phyloP scores from a whole-genome alignment of 2,113 vertebrate genomes.

The Channa maculata region DNA sequence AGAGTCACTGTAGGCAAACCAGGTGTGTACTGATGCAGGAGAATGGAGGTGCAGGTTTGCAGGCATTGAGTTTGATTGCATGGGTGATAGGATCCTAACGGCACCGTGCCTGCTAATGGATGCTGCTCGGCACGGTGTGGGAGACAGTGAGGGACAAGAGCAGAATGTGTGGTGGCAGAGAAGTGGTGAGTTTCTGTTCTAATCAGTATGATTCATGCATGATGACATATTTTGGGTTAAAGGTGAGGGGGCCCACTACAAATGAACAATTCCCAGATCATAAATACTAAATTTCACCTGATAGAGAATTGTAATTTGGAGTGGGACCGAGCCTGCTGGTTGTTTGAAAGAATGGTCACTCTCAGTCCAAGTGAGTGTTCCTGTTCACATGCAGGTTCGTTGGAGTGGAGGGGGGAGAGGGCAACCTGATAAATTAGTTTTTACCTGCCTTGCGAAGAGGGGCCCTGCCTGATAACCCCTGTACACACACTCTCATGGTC shows the following conservation, averaged over 20 bases:
- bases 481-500: conserved; percentile 77
- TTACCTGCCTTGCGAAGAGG: conserved; percentile 82
- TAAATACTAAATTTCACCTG: background rate
- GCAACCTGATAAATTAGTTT: conserved; percentile 69
- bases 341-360: conserved; percentile 33
- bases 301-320: conserved; percentile 35
- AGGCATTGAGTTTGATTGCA: conserved; percentile 38
- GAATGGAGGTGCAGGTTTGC: conserved; percentile 53
- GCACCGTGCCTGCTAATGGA: conserved; percentile 39
- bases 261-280: conserved; percentile 41
- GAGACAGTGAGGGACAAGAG: conserved; percentile 36
- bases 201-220: conserved; percentile 71
- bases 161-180: conserved; percentile 34
- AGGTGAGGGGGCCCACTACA: conserved; percentile 57
- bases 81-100: conserved; percentile 35
- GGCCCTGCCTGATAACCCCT: conserved; percentile 75
- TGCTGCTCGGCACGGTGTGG: conserved; percentile 40
- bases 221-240: conserved; percentile 51
- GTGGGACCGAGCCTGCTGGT: conserved; percentile 40
- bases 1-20: conserved; percentile 12
- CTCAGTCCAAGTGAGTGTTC: conserved; percentile 54
- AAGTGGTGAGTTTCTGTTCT: conserved; percentile 37
- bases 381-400: conserved; percentile 70
- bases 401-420: conserved; percentile 39
- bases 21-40: conserved; percentile 44